These are phyloP conservation scores for Malurus cyaneus DNA, from an alignment of 2,113 vertebrate genomes.

Conservation along the genomic window DNA sequence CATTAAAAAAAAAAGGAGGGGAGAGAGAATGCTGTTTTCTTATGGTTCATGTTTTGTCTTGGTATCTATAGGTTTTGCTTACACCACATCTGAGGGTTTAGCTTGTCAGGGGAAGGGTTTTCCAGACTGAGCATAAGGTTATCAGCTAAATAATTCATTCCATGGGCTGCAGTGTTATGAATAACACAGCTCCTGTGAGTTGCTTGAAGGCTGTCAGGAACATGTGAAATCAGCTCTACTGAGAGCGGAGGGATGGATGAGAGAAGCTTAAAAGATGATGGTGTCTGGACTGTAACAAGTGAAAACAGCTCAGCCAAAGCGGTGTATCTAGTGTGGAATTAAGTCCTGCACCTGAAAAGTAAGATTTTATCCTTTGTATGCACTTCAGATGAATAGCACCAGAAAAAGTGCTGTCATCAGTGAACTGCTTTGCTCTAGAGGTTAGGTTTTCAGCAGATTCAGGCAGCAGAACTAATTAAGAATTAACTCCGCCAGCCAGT, in stretches of 20 bases:
- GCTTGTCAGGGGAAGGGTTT: background rate
- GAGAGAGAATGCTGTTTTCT: background rate
- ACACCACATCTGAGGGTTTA: background rate
- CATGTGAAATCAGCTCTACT: background rate
- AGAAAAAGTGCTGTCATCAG: slow-evolving; percentile 47
- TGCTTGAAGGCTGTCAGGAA: background rate
- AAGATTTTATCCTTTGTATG: slow-evolving; percentile 1
- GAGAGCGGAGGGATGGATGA: background rate
- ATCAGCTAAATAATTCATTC: slow-evolving; percentile 16
- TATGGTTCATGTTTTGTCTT: background rate
- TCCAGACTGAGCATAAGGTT: background rate
- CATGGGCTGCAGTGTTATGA: background rate
- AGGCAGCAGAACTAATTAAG: slow-evolving; percentile 56
- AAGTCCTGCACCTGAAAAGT: slow-evolving; percentile 10
- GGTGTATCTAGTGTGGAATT: background rate
- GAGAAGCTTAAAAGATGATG: background rate
- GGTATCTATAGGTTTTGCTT: background rate
- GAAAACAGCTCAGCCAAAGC: background rate
- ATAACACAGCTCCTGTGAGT: background rate
- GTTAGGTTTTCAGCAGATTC: slow-evolving; percentile 36
- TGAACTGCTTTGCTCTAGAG: slow-evolving; percentile 31
- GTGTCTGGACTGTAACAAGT: background rate
- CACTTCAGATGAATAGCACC: background rate
- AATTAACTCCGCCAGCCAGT: slow-evolving; percentile 24
- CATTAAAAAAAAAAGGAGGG: fast-evolving